Evolutionary conservation across 2,888 invertebrate genomes (phyloP), one percentile per base, ranked within the genome.

Genomic region (Ditylenchus weischeri): DNA sequence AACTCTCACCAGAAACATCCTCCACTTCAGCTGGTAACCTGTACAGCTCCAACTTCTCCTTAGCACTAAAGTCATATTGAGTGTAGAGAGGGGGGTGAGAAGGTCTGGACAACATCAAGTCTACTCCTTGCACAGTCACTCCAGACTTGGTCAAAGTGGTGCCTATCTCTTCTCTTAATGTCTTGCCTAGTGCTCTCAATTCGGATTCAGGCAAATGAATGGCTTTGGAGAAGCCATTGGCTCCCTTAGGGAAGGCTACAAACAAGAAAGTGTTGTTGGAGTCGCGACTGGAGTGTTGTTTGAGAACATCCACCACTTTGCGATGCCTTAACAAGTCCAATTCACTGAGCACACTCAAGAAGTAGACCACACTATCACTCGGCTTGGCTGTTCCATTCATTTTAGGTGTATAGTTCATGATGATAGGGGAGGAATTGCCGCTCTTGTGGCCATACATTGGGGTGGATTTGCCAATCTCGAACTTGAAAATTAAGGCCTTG

Each of bases 41-140:
- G 72, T 77, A 76, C 63, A 79, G 69, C 67, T 81, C 79, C 21
- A 81, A 70, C 23, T 79, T 76, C 57, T 78, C 74, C 19, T 68
- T 69, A 18, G 68, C 66, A 60, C 72, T 74, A 63, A 72, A 75
- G 65, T 72, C 72, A 62, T 65, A 71, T 29, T 72, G 67, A 21
- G 72, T 71, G 69, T 71, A 71, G 47, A 71, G 57, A 18, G 72
- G 72, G 23, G 72, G 72, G 38, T 74, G 50, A n/a, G 49, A 35
- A 51, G 72, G 57, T n/a, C 73, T 59, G 13, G 72, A 72, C 35
- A 71, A 38, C 72, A 71, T 71, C 35, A 71, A 35, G 51, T 71
- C 72, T 6, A 71, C 72, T 23, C 57, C 61, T 21, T 38, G 38
- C 10, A 50, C 54, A 15, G 36, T n/a, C 57, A 57, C 23, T 8